Conservation (phyloP, 1,140 invertebrate genomes). For the Hyphantria cunea region DNA sequence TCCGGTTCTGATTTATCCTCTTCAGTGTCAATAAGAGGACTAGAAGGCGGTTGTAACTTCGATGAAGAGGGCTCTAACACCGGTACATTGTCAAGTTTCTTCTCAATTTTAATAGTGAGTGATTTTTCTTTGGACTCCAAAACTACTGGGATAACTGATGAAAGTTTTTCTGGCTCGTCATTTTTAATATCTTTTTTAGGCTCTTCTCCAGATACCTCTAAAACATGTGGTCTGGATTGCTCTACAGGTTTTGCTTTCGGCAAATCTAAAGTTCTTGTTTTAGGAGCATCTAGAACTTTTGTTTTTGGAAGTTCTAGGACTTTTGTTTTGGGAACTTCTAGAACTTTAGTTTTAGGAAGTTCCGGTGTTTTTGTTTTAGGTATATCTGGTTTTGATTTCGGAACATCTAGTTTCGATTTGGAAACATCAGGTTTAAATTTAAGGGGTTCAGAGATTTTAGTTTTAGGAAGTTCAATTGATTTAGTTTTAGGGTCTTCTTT, state of each 20-base stretch:
- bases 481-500: slow-evolving; percentile 32
- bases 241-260: slow-evolving; percentile 11
- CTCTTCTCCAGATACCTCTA: slow-evolving; percentile 35
- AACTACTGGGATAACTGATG: slow-evolving; percentile 49
- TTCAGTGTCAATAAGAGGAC: slow-evolving; percentile 80
- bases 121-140: slow-evolving; percentile 58
- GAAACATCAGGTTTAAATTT: no score
- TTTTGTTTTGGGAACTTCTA: slow-evolving; percentile 33
- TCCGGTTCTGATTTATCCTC: slow-evolving; percentile 83
- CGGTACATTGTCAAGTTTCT: slow-evolving; percentile 18
- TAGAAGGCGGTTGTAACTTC: slow-evolving; percentile 68
- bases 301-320: slow-evolving; percentile 5
- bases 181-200: slow-evolving; percentile 36
- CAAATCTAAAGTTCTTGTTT: slow-evolving; percentile 1
- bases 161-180: slow-evolving; percentile 45
- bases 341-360: slow-evolving; percentile 33
- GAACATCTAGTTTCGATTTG: no score
- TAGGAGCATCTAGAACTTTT: slow-evolving; percentile 3
- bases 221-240: not conserved
- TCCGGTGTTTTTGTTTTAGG: not conserved
- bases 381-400: slow-evolving; percentile 5
- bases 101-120: slow-evolving; percentile 54
- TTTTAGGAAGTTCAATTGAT: slow-evolving; percentile 13
- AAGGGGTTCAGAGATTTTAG: not conserved
- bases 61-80: slow-evolving; percentile 39